Conservation (phyloP, 2,888 invertebrate species). For the Dione vanillae region DNA sequence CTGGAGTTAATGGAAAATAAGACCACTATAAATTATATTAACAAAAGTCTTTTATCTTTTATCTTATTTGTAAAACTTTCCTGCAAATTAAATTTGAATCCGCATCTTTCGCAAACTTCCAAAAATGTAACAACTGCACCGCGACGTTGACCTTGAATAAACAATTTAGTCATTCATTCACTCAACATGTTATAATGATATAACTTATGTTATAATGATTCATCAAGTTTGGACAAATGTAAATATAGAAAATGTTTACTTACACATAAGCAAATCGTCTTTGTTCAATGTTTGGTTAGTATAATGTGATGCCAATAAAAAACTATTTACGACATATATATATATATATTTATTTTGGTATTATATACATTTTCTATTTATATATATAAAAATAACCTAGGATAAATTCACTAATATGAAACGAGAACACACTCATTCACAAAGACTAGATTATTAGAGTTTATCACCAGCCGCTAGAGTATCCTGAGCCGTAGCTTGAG, state of each 20-base stretch:
- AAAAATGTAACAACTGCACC: too few relatives aligned
- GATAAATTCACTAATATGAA: constrained; percentile 3
- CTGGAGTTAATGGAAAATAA: too few relatives aligned
- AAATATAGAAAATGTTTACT: neutral
- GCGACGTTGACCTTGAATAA: neutral
- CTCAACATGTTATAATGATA: too few relatives aligned
- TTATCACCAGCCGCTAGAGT: constrained; percentile 13
- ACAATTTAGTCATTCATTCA: too few relatives aligned
- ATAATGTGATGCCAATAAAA: neutral
- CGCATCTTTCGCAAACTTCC: too few relatives aligned
- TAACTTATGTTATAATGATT: neutral
- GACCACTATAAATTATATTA: too few relatives aligned
- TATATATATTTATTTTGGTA: constrained; percentile 15
- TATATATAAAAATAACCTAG: neutral
- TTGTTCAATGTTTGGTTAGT: neutral
- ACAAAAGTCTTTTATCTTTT: too few relatives aligned
- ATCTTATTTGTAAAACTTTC: too few relatives aligned
- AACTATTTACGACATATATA: neutral
- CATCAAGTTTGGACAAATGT: neutral
- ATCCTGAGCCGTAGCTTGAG: constrained; percentile 10
- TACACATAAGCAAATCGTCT: constrained; percentile 8
- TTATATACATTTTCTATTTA: constrained; percentile 8
- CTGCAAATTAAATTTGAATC: too few relatives aligned
- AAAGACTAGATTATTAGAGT: neutral
- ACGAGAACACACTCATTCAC: constrained; percentile 5